These are phyloP conservation scores for Himalopsyche japonica DNA, from an alignment of 2,888 invertebrate genomes.

Conservation along the genomic window DNA sequence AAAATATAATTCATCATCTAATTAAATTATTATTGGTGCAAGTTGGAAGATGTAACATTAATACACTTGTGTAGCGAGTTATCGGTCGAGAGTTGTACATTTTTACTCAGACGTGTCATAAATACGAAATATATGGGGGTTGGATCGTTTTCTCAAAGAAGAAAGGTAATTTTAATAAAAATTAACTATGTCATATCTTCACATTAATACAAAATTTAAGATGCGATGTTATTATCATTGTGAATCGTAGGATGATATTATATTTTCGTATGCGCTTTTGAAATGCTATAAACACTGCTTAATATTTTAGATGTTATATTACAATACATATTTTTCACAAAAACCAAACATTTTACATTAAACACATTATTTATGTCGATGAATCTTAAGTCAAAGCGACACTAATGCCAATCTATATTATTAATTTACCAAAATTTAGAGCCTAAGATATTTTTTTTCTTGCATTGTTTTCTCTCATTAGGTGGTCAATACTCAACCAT, in stretches of 20 bases:
- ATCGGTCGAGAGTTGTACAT: background rate
- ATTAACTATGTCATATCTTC: conserved; percentile 34
- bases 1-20: too few relatives aligned
- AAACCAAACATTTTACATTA: too few relatives aligned
- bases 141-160: conserved; percentile 4
- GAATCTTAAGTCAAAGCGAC: too few relatives aligned
- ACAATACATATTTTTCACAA: too few relatives aligned
- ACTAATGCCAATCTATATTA: too few relatives aligned
- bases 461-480: too few relatives aligned
- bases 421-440: too few relatives aligned
- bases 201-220: conserved; percentile 36
- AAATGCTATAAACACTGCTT: background rate
- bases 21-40: too few relatives aligned
- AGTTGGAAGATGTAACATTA: background rate
- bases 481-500: too few relatives aligned
- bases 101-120: conserved; percentile 28
- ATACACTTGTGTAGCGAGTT: background rate
- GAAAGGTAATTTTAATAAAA: conserved; percentile 36
- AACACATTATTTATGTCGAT: too few relatives aligned
- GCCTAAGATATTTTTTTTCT: too few relatives aligned
- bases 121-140: conserved; percentile 33
- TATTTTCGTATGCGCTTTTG: background rate
- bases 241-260: background rate
- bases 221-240: background rate
- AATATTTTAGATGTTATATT: too few relatives aligned